These are phyloP conservation scores for Scomber japonicus DNA, from an alignment of 2,113 vertebrate genomes.

Conservation along the genomic window DNA sequence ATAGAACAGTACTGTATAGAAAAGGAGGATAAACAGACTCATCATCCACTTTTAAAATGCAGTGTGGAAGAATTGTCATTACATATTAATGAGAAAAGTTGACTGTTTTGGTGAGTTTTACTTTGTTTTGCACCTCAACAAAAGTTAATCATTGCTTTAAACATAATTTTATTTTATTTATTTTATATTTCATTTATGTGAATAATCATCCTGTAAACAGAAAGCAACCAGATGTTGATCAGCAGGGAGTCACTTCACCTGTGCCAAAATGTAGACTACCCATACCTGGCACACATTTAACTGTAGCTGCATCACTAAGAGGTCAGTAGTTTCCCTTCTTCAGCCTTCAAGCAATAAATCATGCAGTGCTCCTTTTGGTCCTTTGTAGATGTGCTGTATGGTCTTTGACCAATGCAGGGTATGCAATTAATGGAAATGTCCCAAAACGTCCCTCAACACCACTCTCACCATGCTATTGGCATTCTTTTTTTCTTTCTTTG, in stretches of 20 bases:
- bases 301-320: slow-evolving; percentile 24
- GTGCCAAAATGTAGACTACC: not conserved
- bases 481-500: not conserved
- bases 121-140: too few relatives aligned
- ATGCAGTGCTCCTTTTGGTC: slow-evolving; percentile 10
- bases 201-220: not conserved
- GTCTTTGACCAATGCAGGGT: slow-evolving; percentile 12
- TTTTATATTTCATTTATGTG: too few relatives aligned
- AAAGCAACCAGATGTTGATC: not conserved
- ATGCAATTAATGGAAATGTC: not conserved
- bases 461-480: too few relatives aligned
- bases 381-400: slow-evolving; percentile 14
- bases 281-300: not conserved
- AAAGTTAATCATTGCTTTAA: too few relatives aligned
- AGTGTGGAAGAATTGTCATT: too few relatives aligned
- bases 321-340: slow-evolving; percentile 2
- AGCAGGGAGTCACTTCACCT: not conserved
- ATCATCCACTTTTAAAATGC: too few relatives aligned
- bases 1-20: too few relatives aligned
- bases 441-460: not conserved
- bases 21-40: too few relatives aligned
- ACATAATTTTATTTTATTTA: too few relatives aligned
- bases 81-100: too few relatives aligned
- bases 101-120: too few relatives aligned
- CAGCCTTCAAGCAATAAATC: slow-evolving; percentile 38